Evolutionary conservation across 2,888 invertebrate genomes (phyloP), one percentile per base, ranked within the genome.

Genomic region (Campopleginae sp.): DNA sequence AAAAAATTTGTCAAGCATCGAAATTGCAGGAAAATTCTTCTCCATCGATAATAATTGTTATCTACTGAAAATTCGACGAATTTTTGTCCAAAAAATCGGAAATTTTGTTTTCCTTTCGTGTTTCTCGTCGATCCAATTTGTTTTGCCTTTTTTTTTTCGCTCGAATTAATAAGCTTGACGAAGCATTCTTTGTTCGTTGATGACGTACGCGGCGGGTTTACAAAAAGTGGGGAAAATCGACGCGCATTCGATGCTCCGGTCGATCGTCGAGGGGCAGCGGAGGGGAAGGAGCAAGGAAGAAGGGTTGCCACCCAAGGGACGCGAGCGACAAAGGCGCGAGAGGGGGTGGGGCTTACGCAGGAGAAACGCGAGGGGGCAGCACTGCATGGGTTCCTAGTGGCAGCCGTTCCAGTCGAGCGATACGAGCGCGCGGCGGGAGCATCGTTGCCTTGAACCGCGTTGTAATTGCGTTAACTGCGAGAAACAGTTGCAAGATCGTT

Each of bases 381-480:
- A 80, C 79, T 74, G 54, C 42, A 48, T 71, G 74, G 83, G 70
- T 63, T 58, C 61, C 33, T 7, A 7, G 6, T 38, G 38, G 33
- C 61, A 71, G 74, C 31, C 44, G 33, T 75, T 58, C 63, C 83
- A 83, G 83, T 83, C 58, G 79, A 51, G 79, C 79, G 79, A 70
- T 80, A 80, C 83, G 75, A 83, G 83, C 83, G 83, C 79, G 38
- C 38, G 79, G 38, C 38, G 79, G 79, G 75, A 79, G 83, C 70
- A 44, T 75, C 79, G 74, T 51, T 70, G 74, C 54, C 48, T 65
- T 51, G 72, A 63, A 65, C 33, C 44, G 80, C 44, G 80, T 66
- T 74, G 78, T 76, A 63, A 75, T 76, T 66, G 77, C 66, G 65
- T 66, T 48, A 77, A 54, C 66, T 66, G 76, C 75, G 54, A 23